phyloP scores from a whole-genome alignment of 2,888 invertebrate species.

The Steinernema scapterisci region DNA sequence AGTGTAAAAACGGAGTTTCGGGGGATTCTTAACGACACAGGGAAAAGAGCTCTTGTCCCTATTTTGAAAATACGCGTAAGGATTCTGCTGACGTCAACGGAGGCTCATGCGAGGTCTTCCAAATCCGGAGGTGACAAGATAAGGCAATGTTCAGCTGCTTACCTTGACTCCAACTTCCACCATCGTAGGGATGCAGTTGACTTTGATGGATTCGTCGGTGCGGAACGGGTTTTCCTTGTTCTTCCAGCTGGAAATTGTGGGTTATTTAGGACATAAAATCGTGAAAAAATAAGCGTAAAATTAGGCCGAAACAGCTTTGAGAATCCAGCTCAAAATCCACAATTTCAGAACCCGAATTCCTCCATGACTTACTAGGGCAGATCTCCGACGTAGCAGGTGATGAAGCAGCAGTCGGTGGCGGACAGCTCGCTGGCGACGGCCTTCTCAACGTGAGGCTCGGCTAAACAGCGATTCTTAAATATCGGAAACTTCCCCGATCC shows the following conservation, averaged over 20 bases:
- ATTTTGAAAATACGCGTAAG: no score
- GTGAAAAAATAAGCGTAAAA: no score
- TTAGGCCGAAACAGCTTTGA: no score
- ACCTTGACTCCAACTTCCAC: slow-evolving; percentile 45
- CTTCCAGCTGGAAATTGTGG: slow-evolving; percentile 45
- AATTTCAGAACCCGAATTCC: no score
- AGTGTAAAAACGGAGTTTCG: neutral
- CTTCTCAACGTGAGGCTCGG: slow-evolving; percentile 50
- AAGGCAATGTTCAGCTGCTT: neutral
- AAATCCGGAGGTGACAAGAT: no score
- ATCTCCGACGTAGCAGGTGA: slow-evolving; percentile 50
- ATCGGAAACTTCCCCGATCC: neutral
- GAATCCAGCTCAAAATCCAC: no score
- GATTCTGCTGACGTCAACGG: no score
- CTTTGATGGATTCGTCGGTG: slow-evolving; percentile 42
- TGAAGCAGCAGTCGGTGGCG: slow-evolving; percentile 39
- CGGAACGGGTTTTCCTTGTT: slow-evolving; percentile 45
- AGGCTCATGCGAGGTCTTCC: no score
- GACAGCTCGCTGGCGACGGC: slow-evolving; percentile 37
- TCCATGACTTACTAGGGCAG: slow-evolving; percentile 41
- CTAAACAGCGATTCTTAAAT: slow-evolving; percentile 43
- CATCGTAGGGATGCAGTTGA: slow-evolving; percentile 50
- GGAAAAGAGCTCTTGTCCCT: no score
- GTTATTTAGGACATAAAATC: no score
- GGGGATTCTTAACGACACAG: no score